Evolutionary conservation across 92 coral and sea anemone species (phyloP), one percentile per base, ranked within the genome.

Genomic region (Pocillopora meandrina): DNA sequence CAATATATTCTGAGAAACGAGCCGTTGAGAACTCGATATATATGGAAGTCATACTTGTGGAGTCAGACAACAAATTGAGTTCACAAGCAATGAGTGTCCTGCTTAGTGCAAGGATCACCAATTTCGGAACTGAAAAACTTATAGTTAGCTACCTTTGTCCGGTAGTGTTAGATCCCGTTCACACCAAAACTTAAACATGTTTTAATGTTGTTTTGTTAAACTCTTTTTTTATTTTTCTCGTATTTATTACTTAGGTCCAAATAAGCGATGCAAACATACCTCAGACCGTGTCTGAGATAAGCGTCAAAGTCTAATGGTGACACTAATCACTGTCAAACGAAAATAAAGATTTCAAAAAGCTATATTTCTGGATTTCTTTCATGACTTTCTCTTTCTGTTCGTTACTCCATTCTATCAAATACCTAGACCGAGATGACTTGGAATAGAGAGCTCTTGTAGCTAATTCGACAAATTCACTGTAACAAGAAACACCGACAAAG

Each of bases 381-480:
- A 19, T 5, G n/a, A 78, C 82, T 34, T 34, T 42, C n/a, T 9
- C 15, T 7, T 78, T 78, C 71, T 61, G 82, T 62, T 78, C 61
- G 11, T n/a, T 64, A 9, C 60, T 62, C 82, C 72, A 78, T 12
- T 12, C 71, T 10, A 78, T 14, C 11, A 71, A 78, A 49, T 78
- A 34, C 31, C 82, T 63, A 19, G 72, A 61, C 5, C 26, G 5
- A 7, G 82, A 61, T 11, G 82, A 59, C 26, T 34, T 63, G 14
- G 71, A 36, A 35, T 16, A 77, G 26, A 77, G 6, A 1, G 19
- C 3, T 14, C 19, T 47, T 63, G 72, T 26, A 19, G 19, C 26
- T 18, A 49, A 36, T 2, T 47, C 77, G 31, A 72, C 15, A 12
- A 9, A 72, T 58, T 72, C 77, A 42, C 52, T 5, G n/a, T 19